Evolutionary conservation across 1,140 invertebrate species (phyloP), one percentile per base, ranked within the genome.

Genomic region (Onthophagus taurus): DNA sequence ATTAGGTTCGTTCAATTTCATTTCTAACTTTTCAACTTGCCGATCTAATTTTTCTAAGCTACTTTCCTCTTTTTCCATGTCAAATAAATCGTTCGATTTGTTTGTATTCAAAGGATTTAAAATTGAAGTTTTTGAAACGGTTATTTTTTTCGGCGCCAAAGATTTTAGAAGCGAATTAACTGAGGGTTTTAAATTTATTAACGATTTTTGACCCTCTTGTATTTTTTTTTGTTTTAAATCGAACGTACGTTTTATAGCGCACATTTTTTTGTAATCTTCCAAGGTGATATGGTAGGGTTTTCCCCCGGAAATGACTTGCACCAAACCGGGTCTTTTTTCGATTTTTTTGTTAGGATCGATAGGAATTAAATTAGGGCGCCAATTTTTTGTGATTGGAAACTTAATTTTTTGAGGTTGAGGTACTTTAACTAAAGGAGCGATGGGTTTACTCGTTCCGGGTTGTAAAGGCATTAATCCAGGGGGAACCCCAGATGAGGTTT

Each of bases 191-290:
- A 5, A 37, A 31, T 18, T 13, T 45, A n/a, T n/a, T n/a, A n/a
- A n/a, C 23, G 11, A 31, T 24, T 24, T 48, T 43, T 19, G 48
- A 26, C 49, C 48, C 36, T 60, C 52, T 38, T 53, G 54, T 64
- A 26, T 66, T 58, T 57, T 71, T 23, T 76, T 67, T 4, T 74
- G 71, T 47, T 75, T 68, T 36, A 78, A 64, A 45, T 78, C 76
- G 34, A 58, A 61, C 51, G 77, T 76, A 2, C 74, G 61, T 1
- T 77, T 69, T 48, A 80, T 70, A 12, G 77, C 70, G 54, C 77
- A 80, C 77, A 80, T 78, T 48, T 75, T 76, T 53, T 80, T 79
- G 64, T 80, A 80, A 54, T 80, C 78, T 42, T 78, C 74, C 19
- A 80, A 68, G 7, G 77, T 77, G 39, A 80, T 80, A 59, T 79